Evolutionary conservation across 1,140 invertebrate genomes (phyloP), one percentile per base, ranked within the genome.

Genomic region (Pteromalus puparum): DNA sequence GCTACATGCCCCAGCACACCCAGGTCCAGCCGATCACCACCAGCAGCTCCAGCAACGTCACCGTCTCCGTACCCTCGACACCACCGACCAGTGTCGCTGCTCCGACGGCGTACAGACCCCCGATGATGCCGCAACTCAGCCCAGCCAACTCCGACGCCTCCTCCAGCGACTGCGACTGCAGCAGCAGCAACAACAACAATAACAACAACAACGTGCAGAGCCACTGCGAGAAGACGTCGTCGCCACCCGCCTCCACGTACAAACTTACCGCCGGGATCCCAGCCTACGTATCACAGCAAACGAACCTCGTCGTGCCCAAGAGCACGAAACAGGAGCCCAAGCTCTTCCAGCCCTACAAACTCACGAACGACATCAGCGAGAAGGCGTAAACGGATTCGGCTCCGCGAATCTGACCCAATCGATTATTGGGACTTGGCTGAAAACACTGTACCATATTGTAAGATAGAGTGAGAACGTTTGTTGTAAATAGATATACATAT

Each of bases 261-360:
- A 84, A 84, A n/a, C 15, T 38, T 30, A 88, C 13, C 89, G 77
- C 53, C 70, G 86, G 68, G n/a, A 76, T n/a, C 26, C 72, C 85
- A 28, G 67, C 0, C 74, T 89, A 85, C 88, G 13, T 89, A 90
- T 46, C 88, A 87, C 84, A 91, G 30, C 89, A 83, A 85, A 90
- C 88, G 86, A 91, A 21, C 87, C 87, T 84, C 85, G 89, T 81
- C 68, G 77, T 90, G 85, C 86, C 91, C 80, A 87, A 89, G 82
- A 85, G 92, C 86, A 93, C 91, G 73, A 90, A 92, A 53, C 94
- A 94, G 7, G 93, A 94, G 86, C 95, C 95, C 0, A 96, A 96
- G 89, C 89, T 96, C 21, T 96, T 96, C 87, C 95, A 96, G 88
- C 95, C 95, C 0, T 96, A 96, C 90, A 96, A 95, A 89, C 53